Base-by-base conservation (phyloP, 2,113 vertebrate species). In the Cyanoramphus novaezelandiae region DNA sequence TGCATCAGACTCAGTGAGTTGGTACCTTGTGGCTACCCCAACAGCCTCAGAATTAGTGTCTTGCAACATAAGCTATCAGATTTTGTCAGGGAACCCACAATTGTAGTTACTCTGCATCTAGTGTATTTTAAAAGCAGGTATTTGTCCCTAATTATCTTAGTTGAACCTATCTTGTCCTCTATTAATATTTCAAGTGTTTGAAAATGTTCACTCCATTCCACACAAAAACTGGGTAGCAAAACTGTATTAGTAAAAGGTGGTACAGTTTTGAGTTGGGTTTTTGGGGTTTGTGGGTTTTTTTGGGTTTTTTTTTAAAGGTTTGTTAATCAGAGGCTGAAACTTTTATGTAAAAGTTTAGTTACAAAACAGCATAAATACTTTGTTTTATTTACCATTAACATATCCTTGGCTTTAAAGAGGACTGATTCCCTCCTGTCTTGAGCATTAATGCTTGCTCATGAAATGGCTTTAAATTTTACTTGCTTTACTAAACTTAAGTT, bases 1-100 rank as follows among this genome's bases (percentile, higher is more conserved):
- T 70, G 64, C 2, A 0, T 59, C 3, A 3, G 21, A 53, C 28
- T 81, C 13, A 17, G 24, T 0, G 1, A 31, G 9, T 82, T 83
- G 11, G 80, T 83, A 63, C 23, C 41, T n/a, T 90, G 28, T 77
- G 79, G 68, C 50, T 69, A 10, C 35, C 37, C 29, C 39, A 59
- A 27, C 33, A 65, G 55, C 44, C 33, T 21, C 29, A 23, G 28
- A n/a, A 37, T 31, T 19, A 82, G 11, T 47, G 21, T 69, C 37
- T 76, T 74, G n/a, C 21, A 86, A 13, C 17, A 11, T 20, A 9
- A 67, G 52, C 11, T 41, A 19, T 53, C 6, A 17, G 11, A 12
- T 63, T 82, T 11, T 69, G 21, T 47, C 63, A 31, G n/a, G 44
- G 28, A 80, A n/a, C 67, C n/a, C 37, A 46, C 44, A 74, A 14